phyloP scores from a whole-genome alignment of 2,888 invertebrate genomes.

The Cynaeus angustus region DNA sequence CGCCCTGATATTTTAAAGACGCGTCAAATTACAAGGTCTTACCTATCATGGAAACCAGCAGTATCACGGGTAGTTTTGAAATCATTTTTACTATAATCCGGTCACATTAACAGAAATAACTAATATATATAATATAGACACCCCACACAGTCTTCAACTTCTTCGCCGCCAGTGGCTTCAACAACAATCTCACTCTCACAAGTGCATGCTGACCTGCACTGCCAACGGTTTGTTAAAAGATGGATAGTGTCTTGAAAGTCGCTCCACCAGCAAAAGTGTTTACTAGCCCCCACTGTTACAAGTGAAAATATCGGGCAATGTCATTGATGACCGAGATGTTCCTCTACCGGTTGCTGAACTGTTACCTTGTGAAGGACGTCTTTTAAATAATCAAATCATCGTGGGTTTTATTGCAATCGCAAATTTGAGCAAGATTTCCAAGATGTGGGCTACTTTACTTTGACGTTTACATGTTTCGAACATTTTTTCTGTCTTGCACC shows the following conservation, averaged over 20 bases:
- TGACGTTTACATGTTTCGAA: conserved; percentile 6
- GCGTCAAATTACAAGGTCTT: background rate
- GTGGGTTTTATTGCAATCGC: background rate
- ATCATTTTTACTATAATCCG: background rate
- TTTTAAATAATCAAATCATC: conserved; percentile 15
- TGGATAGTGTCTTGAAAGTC: conserved; percentile 42
- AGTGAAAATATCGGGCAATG: conserved; percentile 53
- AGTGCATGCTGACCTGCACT: conserved; percentile 33
- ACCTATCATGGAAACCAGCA: conserved; percentile 7
- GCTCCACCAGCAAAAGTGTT: conserved; percentile 31
- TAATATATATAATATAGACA: too few relatives aligned
- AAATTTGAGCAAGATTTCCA: background rate
- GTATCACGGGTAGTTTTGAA: conserved; percentile 5
- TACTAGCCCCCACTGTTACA: conserved; percentile 44
- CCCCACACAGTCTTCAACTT: conserved; percentile 10
- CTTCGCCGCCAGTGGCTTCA: background rate
- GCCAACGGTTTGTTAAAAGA: conserved; percentile 33
- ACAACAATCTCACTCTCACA: conserved; percentile 42
- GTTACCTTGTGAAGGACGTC: conserved; percentile 49
- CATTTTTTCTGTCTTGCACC: conserved; percentile 25
- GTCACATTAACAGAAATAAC: conserved; percentile 15
- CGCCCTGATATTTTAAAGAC: too few relatives aligned
- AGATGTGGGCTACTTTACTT: background rate
- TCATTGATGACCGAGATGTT: conserved; percentile 47
- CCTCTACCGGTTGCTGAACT: conserved; percentile 31